Evolutionary conservation across 1,140 invertebrate species (phyloP).

Genomic region (Dreissena polymorpha): DNA sequence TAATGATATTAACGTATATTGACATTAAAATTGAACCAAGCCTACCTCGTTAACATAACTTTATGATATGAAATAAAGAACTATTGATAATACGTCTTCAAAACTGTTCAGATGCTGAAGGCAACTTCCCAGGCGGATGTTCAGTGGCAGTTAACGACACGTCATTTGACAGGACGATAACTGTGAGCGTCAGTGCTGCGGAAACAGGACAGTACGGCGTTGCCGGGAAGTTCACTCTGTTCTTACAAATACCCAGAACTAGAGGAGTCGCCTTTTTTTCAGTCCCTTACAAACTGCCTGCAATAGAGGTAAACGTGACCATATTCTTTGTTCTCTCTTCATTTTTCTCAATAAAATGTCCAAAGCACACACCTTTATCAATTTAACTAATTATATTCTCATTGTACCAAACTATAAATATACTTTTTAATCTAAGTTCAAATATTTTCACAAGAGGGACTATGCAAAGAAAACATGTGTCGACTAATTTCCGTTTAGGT

Average conservation of each 20-base stretch:
- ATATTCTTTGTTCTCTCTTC: background rate
- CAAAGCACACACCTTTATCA: background rate
- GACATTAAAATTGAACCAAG: too few species aligned
- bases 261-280: background rate
- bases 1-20: too few species aligned
- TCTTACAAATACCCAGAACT: background rate
- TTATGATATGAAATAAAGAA: background rate
- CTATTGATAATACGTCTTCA: too few species aligned
- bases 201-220: slow-evolving; percentile 39
- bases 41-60: too few species aligned
- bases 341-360: background rate
- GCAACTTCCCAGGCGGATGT: background rate
- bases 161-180: background rate
- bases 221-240: slow-evolving; percentile 18
- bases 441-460: background rate
- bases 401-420: background rate
- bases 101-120: background rate
- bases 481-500: background rate
- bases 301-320: background rate
- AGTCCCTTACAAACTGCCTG: background rate
- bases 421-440: background rate
- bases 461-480: background rate
- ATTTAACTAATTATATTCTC: background rate
- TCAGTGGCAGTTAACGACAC: background rate
- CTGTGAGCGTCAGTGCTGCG: background rate